Evolutionary conservation across 2,888 invertebrate genomes (phyloP).

Genomic region (Cybosia mesomella): DNA sequence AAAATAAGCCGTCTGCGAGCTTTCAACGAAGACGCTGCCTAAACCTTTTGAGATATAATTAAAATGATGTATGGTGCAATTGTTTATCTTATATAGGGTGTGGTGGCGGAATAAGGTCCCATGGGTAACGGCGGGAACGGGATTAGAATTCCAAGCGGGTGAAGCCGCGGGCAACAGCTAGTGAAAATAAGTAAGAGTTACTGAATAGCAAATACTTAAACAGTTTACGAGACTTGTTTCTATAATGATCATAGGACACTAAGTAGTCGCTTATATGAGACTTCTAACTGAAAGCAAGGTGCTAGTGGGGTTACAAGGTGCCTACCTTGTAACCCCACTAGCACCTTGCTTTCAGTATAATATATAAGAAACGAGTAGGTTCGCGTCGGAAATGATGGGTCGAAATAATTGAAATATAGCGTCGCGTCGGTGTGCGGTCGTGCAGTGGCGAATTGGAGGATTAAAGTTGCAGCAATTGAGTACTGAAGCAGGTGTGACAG

Average conservation of each 20-base stretch:
- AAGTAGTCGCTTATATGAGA: conserved; percentile 56
- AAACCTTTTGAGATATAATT: too few relatives aligned
- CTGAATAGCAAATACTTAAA: conserved; percentile 14
- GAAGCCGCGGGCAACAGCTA: too few relatives aligned
- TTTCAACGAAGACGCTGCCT: too few relatives aligned
- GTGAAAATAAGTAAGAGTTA: conserved; percentile 17
- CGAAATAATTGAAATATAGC: conserved; percentile 86
- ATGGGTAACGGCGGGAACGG: too few relatives aligned
- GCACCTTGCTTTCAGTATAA: too few relatives aligned
- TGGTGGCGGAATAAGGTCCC: too few relatives aligned
- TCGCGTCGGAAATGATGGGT: conserved; percentile 77
- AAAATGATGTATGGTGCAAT: too few relatives aligned
- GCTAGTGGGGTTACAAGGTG: conserved; percentile 69
- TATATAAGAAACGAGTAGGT: conserved; percentile 73
- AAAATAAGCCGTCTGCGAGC: too few relatives aligned
- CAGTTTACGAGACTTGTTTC: conserved; percentile 26
- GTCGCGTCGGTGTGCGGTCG: conserved; percentile 78
- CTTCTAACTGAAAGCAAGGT: conserved; percentile 52
- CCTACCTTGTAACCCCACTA: too few relatives aligned
- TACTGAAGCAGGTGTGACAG: conserved; percentile 74
- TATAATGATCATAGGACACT: conserved; percentile 36
- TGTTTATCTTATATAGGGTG: too few relatives aligned
- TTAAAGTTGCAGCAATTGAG: conserved; percentile 81
- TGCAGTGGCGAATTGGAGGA: conserved; percentile 80
- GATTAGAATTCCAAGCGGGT: too few relatives aligned